phyloP scores from a whole-genome alignment of 2,113 vertebrate genomes.

The Prochilodus magdalenae region DNA sequence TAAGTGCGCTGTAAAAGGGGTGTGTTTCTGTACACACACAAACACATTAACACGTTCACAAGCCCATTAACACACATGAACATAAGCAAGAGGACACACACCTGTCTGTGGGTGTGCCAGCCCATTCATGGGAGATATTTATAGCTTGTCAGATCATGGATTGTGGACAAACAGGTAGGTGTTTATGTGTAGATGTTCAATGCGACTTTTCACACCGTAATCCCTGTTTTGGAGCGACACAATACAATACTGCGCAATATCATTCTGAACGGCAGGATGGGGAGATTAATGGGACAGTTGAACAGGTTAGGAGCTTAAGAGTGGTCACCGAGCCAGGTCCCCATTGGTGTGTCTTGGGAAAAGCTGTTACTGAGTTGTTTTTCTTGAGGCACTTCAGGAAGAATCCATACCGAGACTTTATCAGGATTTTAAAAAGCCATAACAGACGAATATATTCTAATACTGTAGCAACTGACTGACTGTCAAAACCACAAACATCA shows the following conservation, averaged over 20 bases:
- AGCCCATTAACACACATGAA: neutral
- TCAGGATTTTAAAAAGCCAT: no score
- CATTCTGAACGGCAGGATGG: neutral
- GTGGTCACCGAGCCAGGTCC: no score
- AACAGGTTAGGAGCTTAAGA: no score
- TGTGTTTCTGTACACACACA: conserved; percentile 8
- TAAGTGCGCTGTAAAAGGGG: neutral
- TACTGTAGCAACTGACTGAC: no score
- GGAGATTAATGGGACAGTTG: no score
- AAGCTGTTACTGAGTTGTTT: no score
- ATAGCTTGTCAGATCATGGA: conserved; percentile 43
- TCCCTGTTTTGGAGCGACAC: neutral
- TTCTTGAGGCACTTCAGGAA: no score
- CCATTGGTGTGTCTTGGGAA: no score
- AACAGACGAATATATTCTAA: no score
- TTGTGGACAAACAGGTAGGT: conserved; percentile 41
- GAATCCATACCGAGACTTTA: no score
- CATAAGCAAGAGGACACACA: conserved; percentile 14
- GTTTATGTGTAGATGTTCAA: neutral
- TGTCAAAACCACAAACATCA: no score
- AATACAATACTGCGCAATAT: neutral
- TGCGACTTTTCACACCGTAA: neutral
- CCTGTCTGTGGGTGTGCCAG: conserved; percentile 14
- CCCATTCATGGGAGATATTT: conserved; percentile 24
- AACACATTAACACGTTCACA: conserved; percentile 3